phyloP scores from a whole-genome alignment of 2,888 invertebrate genomes.

The Gastrophysa polygoni region DNA sequence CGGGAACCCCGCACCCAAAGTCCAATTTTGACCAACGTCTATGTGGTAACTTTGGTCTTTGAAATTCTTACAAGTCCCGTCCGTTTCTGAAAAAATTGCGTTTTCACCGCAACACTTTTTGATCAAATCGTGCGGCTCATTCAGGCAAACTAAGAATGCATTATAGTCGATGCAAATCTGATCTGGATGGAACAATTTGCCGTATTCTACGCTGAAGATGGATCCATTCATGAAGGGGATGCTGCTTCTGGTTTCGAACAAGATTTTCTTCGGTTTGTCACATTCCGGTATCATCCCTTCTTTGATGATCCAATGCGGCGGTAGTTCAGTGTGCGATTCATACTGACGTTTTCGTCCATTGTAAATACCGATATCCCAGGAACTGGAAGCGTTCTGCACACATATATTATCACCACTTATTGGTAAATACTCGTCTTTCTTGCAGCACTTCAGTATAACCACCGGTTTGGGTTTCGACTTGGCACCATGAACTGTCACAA shows the following conservation, averaged over 20 bases:
- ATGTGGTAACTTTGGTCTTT: conserved; percentile 50
- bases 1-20: conserved; percentile 50
- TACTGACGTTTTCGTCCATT: conserved; percentile 25
- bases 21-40: conserved; percentile 48
- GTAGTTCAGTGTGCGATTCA: conserved; percentile 43
- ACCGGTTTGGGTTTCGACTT: conserved; percentile 31
- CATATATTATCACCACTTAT: conserved; percentile 37
- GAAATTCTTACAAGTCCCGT: conserved; percentile 59
- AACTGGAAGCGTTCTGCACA: conserved; percentile 28
- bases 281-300: conserved; percentile 55
- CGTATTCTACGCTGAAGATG: conserved; percentile 63
- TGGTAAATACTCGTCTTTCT: conserved; percentile 40
- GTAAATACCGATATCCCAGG: conserved; percentile 44
- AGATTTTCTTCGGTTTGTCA: conserved; percentile 42
- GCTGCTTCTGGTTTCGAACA: conserved; percentile 44
- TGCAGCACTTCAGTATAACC: conserved; percentile 48
- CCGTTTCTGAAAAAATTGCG: conserved; percentile 66
- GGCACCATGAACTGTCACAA: neutral
- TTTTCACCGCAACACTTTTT: conserved; percentile 75
- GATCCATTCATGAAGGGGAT: conserved; percentile 67
- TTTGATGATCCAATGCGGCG: conserved; percentile 57
- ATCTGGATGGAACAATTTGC: conserved; percentile 59
- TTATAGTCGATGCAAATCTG: conserved; percentile 74
- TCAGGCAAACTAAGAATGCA: conserved; percentile 68
- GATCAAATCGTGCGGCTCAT: conserved; percentile 44